Conservation (phyloP, 2,113 vertebrate genomes). For the Phylloscopus trochiloides region DNA sequence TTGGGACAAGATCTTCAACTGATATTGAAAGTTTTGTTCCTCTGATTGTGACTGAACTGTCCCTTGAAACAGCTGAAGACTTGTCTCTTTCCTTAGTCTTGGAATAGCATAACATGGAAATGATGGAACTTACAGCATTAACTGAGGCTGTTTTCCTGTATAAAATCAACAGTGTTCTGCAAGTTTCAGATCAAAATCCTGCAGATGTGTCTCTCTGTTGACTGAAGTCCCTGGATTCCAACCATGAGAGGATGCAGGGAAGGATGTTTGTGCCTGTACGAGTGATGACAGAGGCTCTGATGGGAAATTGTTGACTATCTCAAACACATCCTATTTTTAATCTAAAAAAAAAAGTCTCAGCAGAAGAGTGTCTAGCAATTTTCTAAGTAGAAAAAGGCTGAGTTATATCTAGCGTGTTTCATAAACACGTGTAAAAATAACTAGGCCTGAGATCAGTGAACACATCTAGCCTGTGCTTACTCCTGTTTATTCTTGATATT, state of each 20-base stretch:
- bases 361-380: neutral
- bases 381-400: conserved; percentile 14
- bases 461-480: conserved; percentile 32
- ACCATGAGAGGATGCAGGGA: neutral
- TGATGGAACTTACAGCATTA: neutral
- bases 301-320: neutral
- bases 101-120: neutral
- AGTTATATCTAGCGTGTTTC: neutral
- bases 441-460: conserved; percentile 28
- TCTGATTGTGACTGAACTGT: neutral
- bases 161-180: neutral
- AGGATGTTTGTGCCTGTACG: neutral
- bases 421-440: conserved; percentile 22
- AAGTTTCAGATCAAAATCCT: neutral
- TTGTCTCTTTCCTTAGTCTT: neutral
- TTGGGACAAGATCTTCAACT: neutral
- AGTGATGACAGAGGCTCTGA: neutral
- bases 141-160: neutral
- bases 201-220: neutral
- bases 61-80: neutral
- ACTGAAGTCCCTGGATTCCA: neutral
- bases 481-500: conserved; percentile 42
- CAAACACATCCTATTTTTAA: neutral
- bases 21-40: neutral
- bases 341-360: neutral